Conservation (phyloP, 2,888 invertebrate species). For the Ephialtes manifestator region DNA sequence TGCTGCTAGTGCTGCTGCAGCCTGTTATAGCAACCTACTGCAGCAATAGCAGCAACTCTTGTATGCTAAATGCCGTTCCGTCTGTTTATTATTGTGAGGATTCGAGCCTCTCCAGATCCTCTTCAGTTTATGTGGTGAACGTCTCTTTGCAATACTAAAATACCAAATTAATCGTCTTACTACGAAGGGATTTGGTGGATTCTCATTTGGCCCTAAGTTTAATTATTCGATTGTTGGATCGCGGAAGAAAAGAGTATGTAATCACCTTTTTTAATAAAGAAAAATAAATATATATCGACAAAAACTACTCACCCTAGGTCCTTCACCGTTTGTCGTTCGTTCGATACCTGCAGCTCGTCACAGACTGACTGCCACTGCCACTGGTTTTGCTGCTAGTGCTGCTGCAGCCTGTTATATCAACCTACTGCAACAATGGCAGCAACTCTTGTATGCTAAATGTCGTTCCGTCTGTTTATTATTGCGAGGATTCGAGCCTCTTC, state of each 20-base stretch:
- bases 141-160: neutral
- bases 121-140: neutral
- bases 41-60: slow-evolving; percentile 15
- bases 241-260: no score
- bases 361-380: no score
- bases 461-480: neutral
- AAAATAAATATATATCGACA: no score
- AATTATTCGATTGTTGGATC: neutral
- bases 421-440: no score
- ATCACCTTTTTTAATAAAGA: no score
- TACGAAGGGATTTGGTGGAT: no score
- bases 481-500: slow-evolving; percentile 14
- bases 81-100: slow-evolving; percentile 51
- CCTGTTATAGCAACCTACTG: slow-evolving; percentile 40
- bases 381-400: no score
- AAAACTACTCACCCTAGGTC: no score
- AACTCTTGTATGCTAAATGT: no score
- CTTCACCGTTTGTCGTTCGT: no score
- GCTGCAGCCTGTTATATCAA: no score
- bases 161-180: neutral
- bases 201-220: neutral
- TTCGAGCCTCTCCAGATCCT: slow-evolving; percentile 30
- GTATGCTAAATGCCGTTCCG: slow-evolving; percentile 18
- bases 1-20: slow-evolving; percentile 46
- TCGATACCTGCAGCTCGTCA: no score